These are phyloP conservation scores for Caenorhabditis elegans DNA, from an alignment of 1,140 invertebrate genomes.

Conservation along the genomic window DNA sequence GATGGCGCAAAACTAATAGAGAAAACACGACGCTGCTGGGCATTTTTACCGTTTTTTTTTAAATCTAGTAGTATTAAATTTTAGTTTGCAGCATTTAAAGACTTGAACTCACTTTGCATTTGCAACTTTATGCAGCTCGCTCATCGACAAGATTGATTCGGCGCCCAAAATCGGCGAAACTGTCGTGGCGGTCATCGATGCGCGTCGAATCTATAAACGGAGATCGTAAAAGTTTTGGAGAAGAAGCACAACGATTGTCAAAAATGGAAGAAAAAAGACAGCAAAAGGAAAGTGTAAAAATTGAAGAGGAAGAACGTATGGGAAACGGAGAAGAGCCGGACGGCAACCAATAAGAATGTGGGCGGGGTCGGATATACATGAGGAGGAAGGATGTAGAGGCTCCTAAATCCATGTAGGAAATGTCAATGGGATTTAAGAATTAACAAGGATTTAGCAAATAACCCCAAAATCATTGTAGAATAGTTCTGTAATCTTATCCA, in stretches of 20 bases:
- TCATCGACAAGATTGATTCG: neutral
- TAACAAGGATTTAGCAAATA: no score
- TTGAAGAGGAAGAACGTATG: neutral
- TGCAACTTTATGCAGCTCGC: neutral
- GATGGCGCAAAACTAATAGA: no score
- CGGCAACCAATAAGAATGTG: neutral
- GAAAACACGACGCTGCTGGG: no score
- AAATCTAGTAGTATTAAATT: no score
- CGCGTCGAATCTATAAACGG: neutral
- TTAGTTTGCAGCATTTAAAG: no score
- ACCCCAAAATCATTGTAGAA: no score
- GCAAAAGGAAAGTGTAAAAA: neutral
- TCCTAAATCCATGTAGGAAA: no score
- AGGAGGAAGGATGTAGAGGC: neutral
- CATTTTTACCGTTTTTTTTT: no score
- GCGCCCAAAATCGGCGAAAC: neutral
- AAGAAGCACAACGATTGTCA: neutral
- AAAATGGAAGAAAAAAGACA: neutral
- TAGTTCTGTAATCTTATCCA: no score
- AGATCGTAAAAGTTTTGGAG: no score
- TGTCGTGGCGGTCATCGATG: neutral
- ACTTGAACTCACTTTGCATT: constrained; percentile 4
- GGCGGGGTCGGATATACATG: neutral
- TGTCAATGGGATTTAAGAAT: no score
- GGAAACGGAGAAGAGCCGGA: neutral